Conservation (phyloP, 2,113 vertebrate genomes). For the Sterna hirundo region DNA sequence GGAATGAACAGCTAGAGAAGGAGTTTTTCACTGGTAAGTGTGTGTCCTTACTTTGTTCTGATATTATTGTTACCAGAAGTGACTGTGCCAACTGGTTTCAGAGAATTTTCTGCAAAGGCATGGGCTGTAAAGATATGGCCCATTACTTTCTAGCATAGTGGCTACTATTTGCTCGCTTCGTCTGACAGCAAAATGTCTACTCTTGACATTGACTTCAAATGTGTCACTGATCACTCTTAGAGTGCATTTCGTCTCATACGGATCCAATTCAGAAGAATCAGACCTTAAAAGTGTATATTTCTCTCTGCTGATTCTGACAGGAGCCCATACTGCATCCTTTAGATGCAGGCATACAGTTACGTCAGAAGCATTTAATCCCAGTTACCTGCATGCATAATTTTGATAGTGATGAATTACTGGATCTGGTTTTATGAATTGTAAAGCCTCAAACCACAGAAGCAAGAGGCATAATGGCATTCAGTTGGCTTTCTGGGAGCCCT, state of each 20-base stretch:
- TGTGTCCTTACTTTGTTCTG: background rate
- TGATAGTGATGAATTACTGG: background rate
- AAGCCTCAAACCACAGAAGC: background rate
- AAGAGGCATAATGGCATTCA: background rate
- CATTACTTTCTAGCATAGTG: background rate
- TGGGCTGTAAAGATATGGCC: background rate
- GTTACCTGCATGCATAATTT: background rate
- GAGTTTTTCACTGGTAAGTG: constrained; percentile 77
- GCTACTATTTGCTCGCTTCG: background rate
- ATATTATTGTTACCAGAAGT: background rate
- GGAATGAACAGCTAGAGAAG: constrained; percentile 71
- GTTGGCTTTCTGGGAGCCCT: background rate
- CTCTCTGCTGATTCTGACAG: background rate
- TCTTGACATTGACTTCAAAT: background rate
- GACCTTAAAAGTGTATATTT: background rate
- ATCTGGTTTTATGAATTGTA: background rate
- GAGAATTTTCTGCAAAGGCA: background rate
- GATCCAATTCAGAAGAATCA: background rate
- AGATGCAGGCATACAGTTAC: background rate
- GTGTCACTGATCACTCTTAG: background rate
- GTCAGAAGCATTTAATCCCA: background rate
- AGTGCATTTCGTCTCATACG: background rate
- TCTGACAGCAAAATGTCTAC: background rate
- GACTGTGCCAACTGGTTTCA: background rate
- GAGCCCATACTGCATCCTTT: background rate